phyloP scores from a whole-genome alignment of 2,113 vertebrate genomes.

The Turdus rufiventris region DNA sequence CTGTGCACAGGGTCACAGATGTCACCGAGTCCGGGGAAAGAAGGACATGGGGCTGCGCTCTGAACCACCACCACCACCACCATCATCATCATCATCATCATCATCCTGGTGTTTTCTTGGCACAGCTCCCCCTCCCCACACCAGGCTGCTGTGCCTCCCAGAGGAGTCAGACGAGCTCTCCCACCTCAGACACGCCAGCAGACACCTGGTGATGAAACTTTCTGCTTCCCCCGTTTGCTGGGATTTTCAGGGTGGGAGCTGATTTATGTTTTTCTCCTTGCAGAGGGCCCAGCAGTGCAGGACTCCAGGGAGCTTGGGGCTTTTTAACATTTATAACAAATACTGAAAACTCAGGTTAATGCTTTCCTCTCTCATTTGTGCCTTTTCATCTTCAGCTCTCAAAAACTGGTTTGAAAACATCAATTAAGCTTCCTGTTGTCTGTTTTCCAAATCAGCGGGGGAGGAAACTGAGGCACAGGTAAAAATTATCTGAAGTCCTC shows the following conservation, averaged over 20 bases:
- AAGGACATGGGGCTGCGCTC: not conserved
- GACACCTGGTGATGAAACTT: not conserved
- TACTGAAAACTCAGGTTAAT: not conserved
- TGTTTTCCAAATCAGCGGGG: not conserved
- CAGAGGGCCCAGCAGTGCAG: not conserved
- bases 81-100: not conserved
- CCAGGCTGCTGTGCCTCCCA: not conserved
- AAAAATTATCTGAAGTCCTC: slow-evolving; percentile 23
- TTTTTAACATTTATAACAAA: not conserved
- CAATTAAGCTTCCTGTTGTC: slow-evolving; percentile 38
- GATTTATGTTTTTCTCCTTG: not conserved
- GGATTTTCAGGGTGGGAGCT: not conserved
- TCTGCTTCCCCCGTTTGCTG: not conserved
- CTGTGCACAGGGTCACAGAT: not conserved
- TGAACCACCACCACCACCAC: not conserved
- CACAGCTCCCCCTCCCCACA: not conserved
- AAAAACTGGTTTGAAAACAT: not conserved
- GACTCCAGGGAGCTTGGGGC: not conserved
- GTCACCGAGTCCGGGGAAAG: not conserved
- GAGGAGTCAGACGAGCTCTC: not conserved
- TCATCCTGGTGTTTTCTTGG: not conserved
- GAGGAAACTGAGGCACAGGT: slow-evolving; percentile 41
- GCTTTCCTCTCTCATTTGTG: not conserved
- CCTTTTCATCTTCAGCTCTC: not conserved
- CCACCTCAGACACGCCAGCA: not conserved